Percentiles rank a stretch among this genome's conserved stretches.
Evolutionary conservation across 2,888 invertebrate species (phyloP).

Genomic region (Drosophila imparisetae): DNA sequence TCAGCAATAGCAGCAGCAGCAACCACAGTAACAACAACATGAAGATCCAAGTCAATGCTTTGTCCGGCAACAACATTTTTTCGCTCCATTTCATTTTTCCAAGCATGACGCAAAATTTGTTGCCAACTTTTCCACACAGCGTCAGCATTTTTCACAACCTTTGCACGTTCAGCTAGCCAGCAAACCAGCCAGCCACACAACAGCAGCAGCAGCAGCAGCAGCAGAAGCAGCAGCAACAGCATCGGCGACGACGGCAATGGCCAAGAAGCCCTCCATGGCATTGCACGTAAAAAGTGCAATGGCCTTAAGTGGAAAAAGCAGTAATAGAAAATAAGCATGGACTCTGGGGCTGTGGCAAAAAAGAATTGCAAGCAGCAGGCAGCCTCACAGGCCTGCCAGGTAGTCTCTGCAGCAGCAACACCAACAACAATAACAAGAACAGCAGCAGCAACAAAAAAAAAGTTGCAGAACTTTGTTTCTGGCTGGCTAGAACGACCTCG

Average conservation of each 20-base stretch:
- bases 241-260: slow-evolving; percentile 67
- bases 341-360: slow-evolving; percentile 60
- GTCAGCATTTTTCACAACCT: slow-evolving; percentile 80
- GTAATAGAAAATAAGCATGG: slow-evolving; percentile 81
- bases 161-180: slow-evolving; percentile 70
- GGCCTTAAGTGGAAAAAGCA: slow-evolving; percentile 81
- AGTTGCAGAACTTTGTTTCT: slow-evolving; percentile 64
- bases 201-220: slow-evolving; percentile 20
- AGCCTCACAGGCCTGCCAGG: slow-evolving; percentile 42
- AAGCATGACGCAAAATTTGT: slow-evolving; percentile 80
- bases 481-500: slow-evolving; percentile 72
- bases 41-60: slow-evolving; percentile 62
- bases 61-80: slow-evolving; percentile 75
- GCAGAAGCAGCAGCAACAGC: slow-evolving; percentile 36
- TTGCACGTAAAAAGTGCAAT: slow-evolving; percentile 81
- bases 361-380: slow-evolving; percentile 68
- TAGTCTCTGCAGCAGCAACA: slow-evolving; percentile 42
- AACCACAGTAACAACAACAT: slow-evolving; percentile 41
- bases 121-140: slow-evolving; percentile 75
- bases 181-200: slow-evolving; percentile 17
- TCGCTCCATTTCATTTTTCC: slow-evolving; percentile 80
- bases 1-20: slow-evolving; percentile 11
- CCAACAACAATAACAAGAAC: slow-evolving; percentile 5
- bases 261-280: slow-evolving; percentile 75
- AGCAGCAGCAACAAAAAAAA: slow-evolving; percentile 53